Conservation (phyloP, 2,888 invertebrate species). For the Myopa testacea region DNA sequence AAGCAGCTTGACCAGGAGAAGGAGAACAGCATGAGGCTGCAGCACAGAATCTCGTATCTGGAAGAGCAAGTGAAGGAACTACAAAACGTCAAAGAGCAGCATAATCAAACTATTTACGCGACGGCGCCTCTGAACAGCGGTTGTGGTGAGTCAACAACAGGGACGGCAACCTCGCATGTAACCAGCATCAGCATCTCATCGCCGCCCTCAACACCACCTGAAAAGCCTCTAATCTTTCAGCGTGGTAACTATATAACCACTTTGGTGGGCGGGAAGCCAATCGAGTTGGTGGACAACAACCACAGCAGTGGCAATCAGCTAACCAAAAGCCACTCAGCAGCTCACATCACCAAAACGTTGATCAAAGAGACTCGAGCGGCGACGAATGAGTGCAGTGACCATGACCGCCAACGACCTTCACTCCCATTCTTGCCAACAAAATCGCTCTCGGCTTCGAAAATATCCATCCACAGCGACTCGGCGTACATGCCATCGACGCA, state of each 20-base stretch:
- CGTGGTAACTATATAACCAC: slow-evolving; percentile 85
- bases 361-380: slow-evolving; percentile 65
- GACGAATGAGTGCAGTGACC: slow-evolving; percentile 53
- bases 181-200: slow-evolving; percentile 79
- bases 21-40: slow-evolving; percentile 84
- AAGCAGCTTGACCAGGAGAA: slow-evolving; percentile 69
- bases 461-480: slow-evolving; percentile 67
- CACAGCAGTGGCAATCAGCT: slow-evolving; percentile 37
- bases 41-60: slow-evolving; percentile 88
- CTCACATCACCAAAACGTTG: slow-evolving; percentile 65
- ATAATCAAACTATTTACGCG: slow-evolving; percentile 35
- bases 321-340: slow-evolving; percentile 50
- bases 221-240: slow-evolving; percentile 78
- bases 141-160: slow-evolving; percentile 23
- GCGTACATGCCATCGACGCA: slow-evolving; percentile 58
- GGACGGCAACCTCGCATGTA: slow-evolving; percentile 69
- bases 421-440: slow-evolving; percentile 57
- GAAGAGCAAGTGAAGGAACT: slow-evolving; percentile 85
- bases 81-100: slow-evolving; percentile 65
- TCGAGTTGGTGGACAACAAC: slow-evolving; percentile 60
- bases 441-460: slow-evolving; percentile 65
- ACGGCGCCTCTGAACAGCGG: slow-evolving; percentile 33
- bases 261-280: slow-evolving; percentile 72
- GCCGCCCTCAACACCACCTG: slow-evolving; percentile 71
- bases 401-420: slow-evolving; percentile 45